Evolutionary conservation across 2,113 vertebrate species (phyloP).

Genomic region (Heptranchias perlo): DNA sequence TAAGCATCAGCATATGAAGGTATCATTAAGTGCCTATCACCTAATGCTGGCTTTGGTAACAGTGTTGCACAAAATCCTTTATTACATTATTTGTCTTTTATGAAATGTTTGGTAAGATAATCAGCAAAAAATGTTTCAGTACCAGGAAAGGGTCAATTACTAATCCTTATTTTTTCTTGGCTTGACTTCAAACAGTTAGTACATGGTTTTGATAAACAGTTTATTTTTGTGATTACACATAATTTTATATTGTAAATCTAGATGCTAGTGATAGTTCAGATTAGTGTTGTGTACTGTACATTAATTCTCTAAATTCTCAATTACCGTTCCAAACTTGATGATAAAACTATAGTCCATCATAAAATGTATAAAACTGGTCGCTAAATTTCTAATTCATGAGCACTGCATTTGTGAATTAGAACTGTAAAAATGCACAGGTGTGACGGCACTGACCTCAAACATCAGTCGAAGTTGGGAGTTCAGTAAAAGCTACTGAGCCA

Average conservation of each 20-base stretch:
- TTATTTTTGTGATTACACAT: conserved; percentile 6
- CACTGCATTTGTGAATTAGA: neutral
- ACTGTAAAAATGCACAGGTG: neutral
- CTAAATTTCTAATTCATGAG: neutral
- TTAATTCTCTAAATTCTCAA: neutral
- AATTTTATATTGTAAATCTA: neutral
- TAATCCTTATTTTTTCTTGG: conserved; percentile 13
- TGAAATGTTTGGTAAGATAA: neutral
- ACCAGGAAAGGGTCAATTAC: neutral
- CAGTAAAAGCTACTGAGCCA: neutral
- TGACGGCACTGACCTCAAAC: neutral
- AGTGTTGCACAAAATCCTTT: neutral
- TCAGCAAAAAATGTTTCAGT: neutral
- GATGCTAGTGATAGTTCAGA: neutral
- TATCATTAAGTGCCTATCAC: neutral
- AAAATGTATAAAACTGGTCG: neutral
- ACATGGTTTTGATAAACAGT: conserved; percentile 13
- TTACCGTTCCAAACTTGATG: neutral
- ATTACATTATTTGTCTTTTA: neutral
- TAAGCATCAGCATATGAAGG: neutral
- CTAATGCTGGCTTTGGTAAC: neutral
- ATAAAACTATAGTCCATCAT: neutral
- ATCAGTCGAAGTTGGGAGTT: too few species aligned
- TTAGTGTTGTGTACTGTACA: neutral
- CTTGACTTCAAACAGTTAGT: neutral